Conservation (phyloP, 2,797 vertebrate species). For the Rousettus madagascariensis region DNA sequence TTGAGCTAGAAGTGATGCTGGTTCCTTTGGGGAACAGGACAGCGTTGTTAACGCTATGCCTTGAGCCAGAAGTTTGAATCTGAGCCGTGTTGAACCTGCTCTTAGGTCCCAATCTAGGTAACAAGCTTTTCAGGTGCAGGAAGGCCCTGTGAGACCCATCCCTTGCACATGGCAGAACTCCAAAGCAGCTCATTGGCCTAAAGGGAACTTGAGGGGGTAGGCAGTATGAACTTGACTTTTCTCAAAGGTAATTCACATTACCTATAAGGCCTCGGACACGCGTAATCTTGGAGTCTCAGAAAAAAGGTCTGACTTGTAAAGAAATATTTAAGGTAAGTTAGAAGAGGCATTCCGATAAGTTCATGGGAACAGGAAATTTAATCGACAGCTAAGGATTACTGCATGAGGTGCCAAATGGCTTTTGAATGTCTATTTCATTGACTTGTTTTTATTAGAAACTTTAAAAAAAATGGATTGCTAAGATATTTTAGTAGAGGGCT, state of each 20-base stretch:
- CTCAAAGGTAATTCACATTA: background rate
- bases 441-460: constrained; percentile 19
- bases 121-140: too few relatives aligned
- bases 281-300: background rate
- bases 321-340: background rate
- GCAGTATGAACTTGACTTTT: background rate
- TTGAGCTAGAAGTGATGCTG: background rate
- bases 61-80: background rate
- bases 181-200: background rate
- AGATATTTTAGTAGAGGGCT: background rate
- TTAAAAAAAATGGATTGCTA: background rate
- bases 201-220: background rate
- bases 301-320: background rate
- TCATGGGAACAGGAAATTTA: background rate
- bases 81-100: background rate
- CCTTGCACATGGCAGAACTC: background rate
- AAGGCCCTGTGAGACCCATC: background rate
- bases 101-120: background rate
- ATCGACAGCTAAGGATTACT: background rate
- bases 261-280: background rate
- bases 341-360: background rate
- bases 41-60: rapidly evolving
- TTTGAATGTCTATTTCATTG: background rate
- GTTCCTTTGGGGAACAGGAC: rapidly evolving
- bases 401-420: background rate